phyloP scores from a whole-genome alignment of 2,113 vertebrate species.

The Dasyurus viverrinus region DNA sequence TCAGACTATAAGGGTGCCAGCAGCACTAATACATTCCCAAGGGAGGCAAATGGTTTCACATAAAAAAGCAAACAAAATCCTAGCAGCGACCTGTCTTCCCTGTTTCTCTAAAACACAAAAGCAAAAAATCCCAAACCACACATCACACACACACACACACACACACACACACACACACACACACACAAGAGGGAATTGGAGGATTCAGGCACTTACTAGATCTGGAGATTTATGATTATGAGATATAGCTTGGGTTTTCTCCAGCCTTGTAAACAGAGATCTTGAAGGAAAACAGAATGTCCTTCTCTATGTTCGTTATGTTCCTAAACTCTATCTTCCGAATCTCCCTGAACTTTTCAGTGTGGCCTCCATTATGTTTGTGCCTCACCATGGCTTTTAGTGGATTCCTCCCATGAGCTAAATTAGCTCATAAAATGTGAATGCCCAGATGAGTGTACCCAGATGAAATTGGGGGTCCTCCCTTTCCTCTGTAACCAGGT shows the following conservation, averaged over 20 bases:
- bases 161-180: background rate
- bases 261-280: background rate
- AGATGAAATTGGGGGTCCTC: background rate
- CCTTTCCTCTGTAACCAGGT: background rate
- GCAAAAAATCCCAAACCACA: background rate
- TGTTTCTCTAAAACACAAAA: background rate
- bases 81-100: background rate
- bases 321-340: background rate
- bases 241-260: background rate
- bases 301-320: background rate
- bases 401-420: rapidly evolving
- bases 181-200: background rate
- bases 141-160: no score
- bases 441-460: background rate
- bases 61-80: background rate
- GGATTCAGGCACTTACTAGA: background rate
- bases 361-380: rapidly evolving
- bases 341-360: background rate
- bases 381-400: rapidly evolving
- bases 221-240: background rate
- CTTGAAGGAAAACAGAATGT: background rate
- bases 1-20: background rate
- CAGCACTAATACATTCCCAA: background rate
- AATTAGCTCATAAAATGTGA: background rate
- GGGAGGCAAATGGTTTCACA: background rate